Evolutionary conservation across 2,797 vertebrate species (phyloP), one percentile per base, ranked within the genome.

Genomic region (Leucoraja ocellata): DNA sequence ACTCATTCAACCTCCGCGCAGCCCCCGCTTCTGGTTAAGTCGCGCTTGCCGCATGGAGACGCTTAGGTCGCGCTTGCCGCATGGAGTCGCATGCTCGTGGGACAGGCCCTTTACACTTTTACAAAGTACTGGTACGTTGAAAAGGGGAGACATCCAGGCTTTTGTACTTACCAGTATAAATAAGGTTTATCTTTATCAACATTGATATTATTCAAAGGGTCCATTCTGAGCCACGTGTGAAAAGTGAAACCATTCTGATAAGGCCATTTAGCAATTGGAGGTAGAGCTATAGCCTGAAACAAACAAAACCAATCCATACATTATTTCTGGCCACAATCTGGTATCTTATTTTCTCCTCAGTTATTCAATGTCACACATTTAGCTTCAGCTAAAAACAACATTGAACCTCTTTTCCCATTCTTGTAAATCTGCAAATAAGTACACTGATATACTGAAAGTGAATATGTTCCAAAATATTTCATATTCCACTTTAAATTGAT

Each of bases 131-230:
- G n/a, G n/a, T n/a, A n/a, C n/a, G n/a, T n/a, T n/a, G n/a, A n/a
- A n/a, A n/a, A n/a, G n/a, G n/a, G n/a, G n/a, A n/a, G n/a, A 5
- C 46, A 54, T 54, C 46, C 46, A 54, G 46, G 46, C 46, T 54
- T 54, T 54, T 54, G 46, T 54, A 54, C 98, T 94, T 96, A 99
- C 99, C 99, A 99, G 96, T 99, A 99, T 54, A 99, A 96, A 95
- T 99, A 99, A 94, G 99, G 99, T 95, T 99, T 99, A 97, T 99
- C 99, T 95, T 98, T 99, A 96, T 99, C 98, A 93, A 99, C 97
- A 71, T 99, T 99, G 95, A 99, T 99, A 96, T 99, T 99, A 97
- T 98, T 99, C 96, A 99, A 96, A 95, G 98, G 99, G 96, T 99
- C 99, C 98, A 99, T 97, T 95, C 98, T 97, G 93, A 99, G 96